These are phyloP conservation scores for Hymenopus coronatus DNA, from an alignment of 2,888 invertebrate genomes.

Conservation along the genomic window DNA sequence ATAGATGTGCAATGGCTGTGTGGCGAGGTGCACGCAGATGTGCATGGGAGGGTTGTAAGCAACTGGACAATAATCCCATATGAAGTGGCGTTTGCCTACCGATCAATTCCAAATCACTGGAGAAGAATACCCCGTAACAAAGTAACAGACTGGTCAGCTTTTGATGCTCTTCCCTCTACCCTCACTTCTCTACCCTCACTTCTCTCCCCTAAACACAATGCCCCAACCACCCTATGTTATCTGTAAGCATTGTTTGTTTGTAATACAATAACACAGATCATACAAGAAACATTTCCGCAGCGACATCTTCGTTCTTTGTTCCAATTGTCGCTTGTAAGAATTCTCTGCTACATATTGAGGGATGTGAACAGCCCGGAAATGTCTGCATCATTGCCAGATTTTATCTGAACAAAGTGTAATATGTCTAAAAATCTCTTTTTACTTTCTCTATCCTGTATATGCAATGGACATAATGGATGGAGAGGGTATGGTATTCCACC, in stretches of 20 bases:
- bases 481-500: no score
- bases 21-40: not conserved
- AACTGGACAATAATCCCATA: not conserved
- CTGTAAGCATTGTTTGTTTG: not conserved
- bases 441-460: no score
- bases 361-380: no score
- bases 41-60: not conserved
- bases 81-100: conserved; percentile 9
- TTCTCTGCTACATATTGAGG: no score
- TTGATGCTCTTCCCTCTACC: not conserved
- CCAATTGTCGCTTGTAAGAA: no score
- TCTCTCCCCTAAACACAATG: not conserved
- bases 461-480: no score
- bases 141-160: not conserved
- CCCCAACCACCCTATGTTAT: not conserved
- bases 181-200: not conserved
- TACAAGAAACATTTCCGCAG: not conserved
- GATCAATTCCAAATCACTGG: conserved; percentile 8
- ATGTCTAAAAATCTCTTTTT: no score
- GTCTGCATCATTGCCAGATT: no score
- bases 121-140: conserved; percentile 4
- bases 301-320: not conserved
- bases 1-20: not conserved
- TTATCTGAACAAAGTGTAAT: no score
- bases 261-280: not conserved